These are phyloP conservation scores for Stegostoma tigrinum DNA, from an alignment of 2,113 vertebrate genomes.

Conservation along the genomic window DNA sequence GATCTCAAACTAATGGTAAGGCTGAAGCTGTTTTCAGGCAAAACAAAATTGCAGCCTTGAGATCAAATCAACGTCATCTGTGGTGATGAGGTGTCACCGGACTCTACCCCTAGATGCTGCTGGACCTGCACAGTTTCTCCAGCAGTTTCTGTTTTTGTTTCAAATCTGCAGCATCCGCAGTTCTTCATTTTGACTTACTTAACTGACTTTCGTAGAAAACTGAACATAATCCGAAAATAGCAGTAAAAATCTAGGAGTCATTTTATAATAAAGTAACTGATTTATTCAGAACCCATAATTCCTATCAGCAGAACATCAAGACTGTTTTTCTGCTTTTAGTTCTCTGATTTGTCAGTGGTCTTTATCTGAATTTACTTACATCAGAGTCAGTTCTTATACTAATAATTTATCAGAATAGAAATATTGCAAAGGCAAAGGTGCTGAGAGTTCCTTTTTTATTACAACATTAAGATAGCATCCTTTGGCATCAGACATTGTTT, in stretches of 20 bases:
- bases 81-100: too few species aligned
- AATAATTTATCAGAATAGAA: neutral
- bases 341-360: neutral
- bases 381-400: neutral
- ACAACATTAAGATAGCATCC: neutral
- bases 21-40: neutral
- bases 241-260: neutral
- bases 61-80: neutral
- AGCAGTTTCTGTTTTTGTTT: too few species aligned
- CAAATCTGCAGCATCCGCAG: too few species aligned
- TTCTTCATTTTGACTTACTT: too few species aligned
- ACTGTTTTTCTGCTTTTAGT: neutral
- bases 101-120: too few species aligned
- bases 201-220: neutral
- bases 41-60: neutral
- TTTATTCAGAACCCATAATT: neutral
- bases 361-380: neutral
- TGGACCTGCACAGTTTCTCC: too few species aligned
- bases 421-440: neutral
- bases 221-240: neutral
- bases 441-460: neutral
- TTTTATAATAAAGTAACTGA: neutral
- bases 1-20: neutral
- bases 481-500: neutral
- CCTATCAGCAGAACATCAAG: neutral